Percentiles rank a stretch among this genome's conserved stretches.
These are phyloP conservation scores for Platichthys stellatus DNA, from an alignment of 2,113 vertebrate genomes.

Conservation along the genomic window DNA sequence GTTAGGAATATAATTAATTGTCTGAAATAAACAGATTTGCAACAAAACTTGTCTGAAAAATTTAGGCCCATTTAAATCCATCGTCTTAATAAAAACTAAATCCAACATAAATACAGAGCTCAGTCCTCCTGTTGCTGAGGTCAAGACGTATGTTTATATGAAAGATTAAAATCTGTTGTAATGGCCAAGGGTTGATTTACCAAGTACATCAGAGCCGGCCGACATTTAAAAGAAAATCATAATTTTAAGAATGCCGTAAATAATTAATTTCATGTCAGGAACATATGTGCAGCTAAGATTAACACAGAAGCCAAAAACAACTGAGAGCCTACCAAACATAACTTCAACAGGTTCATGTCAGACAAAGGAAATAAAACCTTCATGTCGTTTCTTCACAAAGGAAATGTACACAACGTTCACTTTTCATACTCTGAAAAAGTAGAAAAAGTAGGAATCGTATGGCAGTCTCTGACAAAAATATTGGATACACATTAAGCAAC, in stretches of 20 bases:
- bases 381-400: conserved; percentile 43
- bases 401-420: conserved; percentile 48
- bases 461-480: conserved; percentile 72
- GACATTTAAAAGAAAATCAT: conserved; percentile 20
- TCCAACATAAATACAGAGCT: conserved; percentile 47
- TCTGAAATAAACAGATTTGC: conserved; percentile 15
- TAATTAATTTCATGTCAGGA: conserved; percentile 32
- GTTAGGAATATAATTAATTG: conserved; percentile 24
- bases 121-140: conserved; percentile 46
- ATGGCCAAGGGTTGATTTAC: conserved; percentile 18
- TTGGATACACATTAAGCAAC: conserved; percentile 59
- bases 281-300: conserved; percentile 35
- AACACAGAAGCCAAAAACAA: conserved; percentile 35
- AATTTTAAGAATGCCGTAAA: conserved; percentile 37
- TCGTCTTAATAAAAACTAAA: conserved; percentile 29
- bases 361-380: conserved; percentile 58
- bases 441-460: conserved; percentile 70
- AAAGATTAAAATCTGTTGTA: conserved; percentile 13
- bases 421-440: conserved; percentile 65
- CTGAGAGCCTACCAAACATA: conserved; percentile 24
- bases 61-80: conserved; percentile 34
- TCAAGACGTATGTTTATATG: conserved; percentile 29
- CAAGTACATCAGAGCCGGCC: conserved; percentile 24
- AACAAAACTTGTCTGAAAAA: conserved; percentile 29
- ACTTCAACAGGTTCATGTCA: conserved; percentile 46